Base-by-base conservation (phyloP, 30 jellyfish, hydroid and myxozoan genomes). In the Sanderia malayensis region DNA sequence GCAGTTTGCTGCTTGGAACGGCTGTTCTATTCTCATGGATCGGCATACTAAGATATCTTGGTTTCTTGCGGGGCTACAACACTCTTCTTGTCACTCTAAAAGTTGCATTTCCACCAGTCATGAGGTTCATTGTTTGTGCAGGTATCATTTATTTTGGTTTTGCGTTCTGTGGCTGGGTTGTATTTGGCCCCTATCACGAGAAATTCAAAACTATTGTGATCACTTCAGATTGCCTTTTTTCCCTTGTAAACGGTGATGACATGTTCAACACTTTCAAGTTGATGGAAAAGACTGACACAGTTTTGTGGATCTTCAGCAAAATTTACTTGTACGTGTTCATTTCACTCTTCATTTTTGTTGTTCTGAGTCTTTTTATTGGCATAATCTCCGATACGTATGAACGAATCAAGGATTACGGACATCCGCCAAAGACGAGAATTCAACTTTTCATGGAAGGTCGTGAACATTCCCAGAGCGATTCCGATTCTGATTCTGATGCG, bases 171-270 rank as follows among this genome's bases (percentile, higher is more conserved):
- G 98, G 98, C 25, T 92, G 96, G 96, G 87, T 92, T 52, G 93
- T 92, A 18, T 80, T 92, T 79, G 98, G 96, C 9, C 96, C 98
- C 27, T 92, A 92, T 53, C 98, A 92, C 55, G 81, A 71, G 57
- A 92, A 92, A 87, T 93, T 93, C 86, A 86, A 80, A 23, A 71
- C 61, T 55, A 82, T 93, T 0, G 21, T 65, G 66, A 74, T 74
- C 28, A 93, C 99, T 2, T 80, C 96, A 45, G 96, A 93, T 60
- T 93, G 99, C 71, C 73, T 93, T 44, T 93, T 72, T 70, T 81
- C 99, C 31, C 86, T 93, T 29, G 87, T 93, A 27, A 93, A 85
- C 72, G 99, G 99, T 7, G 99, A 93, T 73, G 99, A 93, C 59
- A 93, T 93, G 96, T 93, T 73, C 71, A 76, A 83, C 24, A 93